Percentiles rank a stretch among this genome's conserved stretches.
Evolutionary conservation across 2,888 invertebrate species (phyloP).

Genomic region (Axea sp.): DNA sequence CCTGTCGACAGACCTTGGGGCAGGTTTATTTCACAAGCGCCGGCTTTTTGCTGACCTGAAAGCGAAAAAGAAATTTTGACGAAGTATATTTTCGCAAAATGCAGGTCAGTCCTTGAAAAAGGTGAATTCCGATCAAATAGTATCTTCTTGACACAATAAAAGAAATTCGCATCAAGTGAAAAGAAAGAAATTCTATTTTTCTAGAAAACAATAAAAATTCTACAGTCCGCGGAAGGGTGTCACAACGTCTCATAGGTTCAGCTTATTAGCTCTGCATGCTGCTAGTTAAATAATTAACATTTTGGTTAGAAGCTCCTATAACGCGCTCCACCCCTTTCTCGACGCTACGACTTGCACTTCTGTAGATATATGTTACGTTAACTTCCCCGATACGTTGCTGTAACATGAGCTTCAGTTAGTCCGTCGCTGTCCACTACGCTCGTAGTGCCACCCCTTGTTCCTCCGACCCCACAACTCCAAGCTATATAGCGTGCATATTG

Average conservation of each 20-base stretch:
- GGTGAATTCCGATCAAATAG: not conserved
- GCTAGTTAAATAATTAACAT: conserved; percentile 77
- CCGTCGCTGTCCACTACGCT: conserved; percentile 74
- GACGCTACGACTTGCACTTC: conserved; percentile 59
- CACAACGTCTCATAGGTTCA: conserved; percentile 65
- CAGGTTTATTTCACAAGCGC: conserved; percentile 20
- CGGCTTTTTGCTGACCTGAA: conserved; percentile 11
- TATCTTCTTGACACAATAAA: too few relatives aligned
- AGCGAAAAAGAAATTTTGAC: conserved; percentile 5
- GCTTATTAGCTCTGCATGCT: conserved; percentile 73
- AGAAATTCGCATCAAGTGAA: too few relatives aligned
- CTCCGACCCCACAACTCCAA: conserved; percentile 58
- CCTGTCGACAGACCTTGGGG: conserved; percentile 9
- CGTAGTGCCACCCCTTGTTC: conserved; percentile 39
- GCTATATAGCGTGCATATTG: conserved; percentile 74
- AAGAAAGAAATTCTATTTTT: too few relatives aligned
- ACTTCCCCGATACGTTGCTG: conserved; percentile 70
- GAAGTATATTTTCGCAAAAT: too few relatives aligned
- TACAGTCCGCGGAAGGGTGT: conserved; percentile 13
- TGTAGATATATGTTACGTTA: conserved; percentile 67
- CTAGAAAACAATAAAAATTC: too few relatives aligned
- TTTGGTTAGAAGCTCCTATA: conserved; percentile 71
- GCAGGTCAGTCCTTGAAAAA: conserved; percentile 8
- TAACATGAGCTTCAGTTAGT: conserved; percentile 76
- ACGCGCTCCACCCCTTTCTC: conserved; percentile 49